Percentiles rank a stretch among this genome's conserved stretches.
These are phyloP conservation scores for Phrynocephalus guinanensis DNA, from an alignment of 2,797 vertebrate genomes.

Conservation along the genomic window DNA sequence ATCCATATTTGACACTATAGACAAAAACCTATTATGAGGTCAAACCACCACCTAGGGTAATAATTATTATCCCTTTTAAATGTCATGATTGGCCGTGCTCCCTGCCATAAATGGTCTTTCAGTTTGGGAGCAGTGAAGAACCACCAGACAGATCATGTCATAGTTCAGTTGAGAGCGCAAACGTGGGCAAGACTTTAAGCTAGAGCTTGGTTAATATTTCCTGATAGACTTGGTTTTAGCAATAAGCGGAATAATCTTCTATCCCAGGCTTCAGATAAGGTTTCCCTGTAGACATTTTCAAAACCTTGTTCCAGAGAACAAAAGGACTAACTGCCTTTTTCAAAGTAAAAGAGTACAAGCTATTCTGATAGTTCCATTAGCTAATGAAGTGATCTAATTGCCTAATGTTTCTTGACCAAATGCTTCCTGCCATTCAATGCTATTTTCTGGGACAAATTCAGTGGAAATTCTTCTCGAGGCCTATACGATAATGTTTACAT, in stretches of 20 bases:
- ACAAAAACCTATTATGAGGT: background rate
- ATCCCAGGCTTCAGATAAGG: background rate
- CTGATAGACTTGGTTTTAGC: background rate
- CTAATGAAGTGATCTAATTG: slow-evolving; percentile 32
- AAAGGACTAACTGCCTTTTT: slow-evolving; percentile 17
- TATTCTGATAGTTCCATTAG: background rate
- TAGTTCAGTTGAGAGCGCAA: background rate
- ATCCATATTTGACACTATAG: background rate
- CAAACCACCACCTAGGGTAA: background rate
- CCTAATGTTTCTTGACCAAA: slow-evolving; percentile 12
- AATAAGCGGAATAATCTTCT: slow-evolving; percentile 31
- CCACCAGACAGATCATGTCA: background rate
- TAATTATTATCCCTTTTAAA: slow-evolving; percentile 23
- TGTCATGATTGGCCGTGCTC: background rate
- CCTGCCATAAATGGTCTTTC: background rate
- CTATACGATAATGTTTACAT: background rate
- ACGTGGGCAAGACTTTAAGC: background rate
- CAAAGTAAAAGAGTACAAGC: background rate
- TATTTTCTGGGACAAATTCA: slow-evolving; percentile 36
- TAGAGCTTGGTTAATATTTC: background rate
- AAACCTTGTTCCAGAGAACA: slow-evolving; percentile 9
- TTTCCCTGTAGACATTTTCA: background rate
- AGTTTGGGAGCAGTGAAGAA: background rate
- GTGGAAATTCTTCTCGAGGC: slow-evolving; percentile 29
- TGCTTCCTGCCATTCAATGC: slow-evolving; percentile 13